These are phyloP conservation scores for Blastobasis lacticolella DNA, from an alignment of 2,888 invertebrate genomes.

Conservation along the genomic window DNA sequence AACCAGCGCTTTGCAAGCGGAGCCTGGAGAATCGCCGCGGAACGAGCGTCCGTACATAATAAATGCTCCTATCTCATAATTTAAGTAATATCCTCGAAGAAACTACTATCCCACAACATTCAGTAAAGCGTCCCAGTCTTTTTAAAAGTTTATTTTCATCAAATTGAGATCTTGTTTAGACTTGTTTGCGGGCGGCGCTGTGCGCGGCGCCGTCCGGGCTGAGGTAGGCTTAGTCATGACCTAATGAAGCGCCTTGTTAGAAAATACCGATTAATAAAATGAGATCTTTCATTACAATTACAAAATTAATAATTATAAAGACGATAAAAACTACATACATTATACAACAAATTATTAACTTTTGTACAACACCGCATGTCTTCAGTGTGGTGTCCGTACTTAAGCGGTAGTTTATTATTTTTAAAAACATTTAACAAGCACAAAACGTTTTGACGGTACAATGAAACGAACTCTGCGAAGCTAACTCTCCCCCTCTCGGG, in stretches of 20 bases:
- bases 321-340: slow-evolving; percentile 69
- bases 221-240: slow-evolving; percentile 75
- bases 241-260: slow-evolving; percentile 75
- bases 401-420: slow-evolving; percentile 34
- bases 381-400: slow-evolving; percentile 40
- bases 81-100: slow-evolving; percentile 71
- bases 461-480: slow-evolving; percentile 46
- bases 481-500: slow-evolving; percentile 23
- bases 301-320: slow-evolving; percentile 68
- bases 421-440: slow-evolving; percentile 49
- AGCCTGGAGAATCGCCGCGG: slow-evolving; percentile 36
- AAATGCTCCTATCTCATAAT: slow-evolving; percentile 71
- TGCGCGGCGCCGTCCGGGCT: slow-evolving; percentile 26
- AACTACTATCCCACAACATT: slow-evolving; percentile 73
- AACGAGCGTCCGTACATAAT: slow-evolving; percentile 43
- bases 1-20: slow-evolving; percentile 46
- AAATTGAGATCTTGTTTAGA: slow-evolving; percentile 74
- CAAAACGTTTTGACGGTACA: slow-evolving; percentile 58
- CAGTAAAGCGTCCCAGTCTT: slow-evolving; percentile 75
- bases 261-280: slow-evolving; percentile 75
- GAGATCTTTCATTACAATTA: slow-evolving; percentile 75
- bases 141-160: slow-evolving; percentile 73
- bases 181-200: slow-evolving; percentile 57
- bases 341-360: slow-evolving; percentile 71
- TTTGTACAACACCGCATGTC: slow-evolving; percentile 57